Base-by-base conservation (phyloP, 2,888 invertebrate species). In the Colletes collaris region DNA sequence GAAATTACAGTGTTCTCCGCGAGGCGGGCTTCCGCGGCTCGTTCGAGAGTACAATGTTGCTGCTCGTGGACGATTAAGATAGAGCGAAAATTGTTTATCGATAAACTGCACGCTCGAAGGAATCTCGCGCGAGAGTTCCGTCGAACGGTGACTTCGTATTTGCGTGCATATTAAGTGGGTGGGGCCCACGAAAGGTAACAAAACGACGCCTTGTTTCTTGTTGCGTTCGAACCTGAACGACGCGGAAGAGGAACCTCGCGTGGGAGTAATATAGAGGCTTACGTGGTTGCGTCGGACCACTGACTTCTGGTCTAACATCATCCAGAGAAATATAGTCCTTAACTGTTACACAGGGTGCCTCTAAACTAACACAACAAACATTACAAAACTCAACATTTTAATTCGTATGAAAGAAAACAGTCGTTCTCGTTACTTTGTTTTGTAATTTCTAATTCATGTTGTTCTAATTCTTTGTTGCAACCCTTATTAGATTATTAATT, bases 1-100 rank as follows among this genome's bases (percentile, higher is more conserved):
- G 16, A 74, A 62, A 74, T 74, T 74, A 68, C 62, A 74, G 68
- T 56, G 55, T 74, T 68, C 53, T 2, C 46, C 46, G 19, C 19
- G 16, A 2, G 50, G 19, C 46, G 13, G 46, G 68, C 68, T 68
- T 62, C 73, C 73, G 60, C 53, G 46, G 60, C 73, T 56, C 46
- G 50, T 55, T 67, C 11, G 16, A 40, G 40, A 6, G 63, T 62
- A 74, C 68, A 74, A 68, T 74, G 73, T 68, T 74, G 60, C 55
- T 16, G 7, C 35, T 53, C 11, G 19, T 37, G 44, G 49, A 10
- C 68, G 68, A 68, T 68, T 74, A 74, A 74, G 49, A 55, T 68
- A 40, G 46, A 53, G n/a, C 16, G 55, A 62, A 68, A 74, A 74
- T 74, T 74, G 68, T 74, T 74, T 68, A 62, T 62, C 62, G 16